Percentiles rank a stretch among this genome's conserved stretches.
phyloP scores from a whole-genome alignment of 2,888 invertebrate genomes.

The Chironomus riparius region DNA sequence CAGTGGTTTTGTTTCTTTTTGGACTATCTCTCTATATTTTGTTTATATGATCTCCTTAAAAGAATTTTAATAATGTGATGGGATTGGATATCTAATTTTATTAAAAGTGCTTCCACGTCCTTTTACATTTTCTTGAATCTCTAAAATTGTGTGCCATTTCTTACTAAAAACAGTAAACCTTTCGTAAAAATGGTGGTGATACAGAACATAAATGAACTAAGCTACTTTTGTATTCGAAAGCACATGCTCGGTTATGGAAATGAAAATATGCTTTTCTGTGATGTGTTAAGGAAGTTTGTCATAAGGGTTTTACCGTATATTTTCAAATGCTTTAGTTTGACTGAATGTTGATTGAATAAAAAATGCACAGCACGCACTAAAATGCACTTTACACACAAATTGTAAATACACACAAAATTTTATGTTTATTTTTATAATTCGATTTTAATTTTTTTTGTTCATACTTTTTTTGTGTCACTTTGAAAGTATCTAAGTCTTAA shows the following conservation, averaged over 20 bases:
- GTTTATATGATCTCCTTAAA: too few species aligned
- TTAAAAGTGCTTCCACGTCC: too few species aligned
- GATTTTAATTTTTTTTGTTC: too few species aligned
- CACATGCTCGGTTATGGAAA: background rate
- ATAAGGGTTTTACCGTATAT: background rate
- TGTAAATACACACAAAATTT: background rate
- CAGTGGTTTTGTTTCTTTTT: background rate
- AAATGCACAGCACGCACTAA: background rate
- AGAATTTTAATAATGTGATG: too few species aligned
- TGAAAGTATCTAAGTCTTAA: background rate
- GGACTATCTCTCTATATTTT: background rate
- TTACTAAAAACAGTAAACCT: background rate
- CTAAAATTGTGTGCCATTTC: background rate
- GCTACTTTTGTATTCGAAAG: constrained; percentile 16
- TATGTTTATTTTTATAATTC: background rate
- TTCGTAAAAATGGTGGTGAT: constrained; percentile 15
- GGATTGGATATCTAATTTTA: too few species aligned
- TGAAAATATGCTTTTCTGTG: background rate
- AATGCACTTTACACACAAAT: background rate
- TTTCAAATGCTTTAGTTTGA: background rate
- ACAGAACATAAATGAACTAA: constrained; percentile 11
- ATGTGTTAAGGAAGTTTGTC: background rate
- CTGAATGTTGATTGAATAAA: background rate
- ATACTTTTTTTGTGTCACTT: background rate
- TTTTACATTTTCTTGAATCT: too few species aligned